Percentiles rank a stretch among this genome's conserved stretches.
These are phyloP conservation scores for Mythimna lalbum DNA, from an alignment of 2,888 invertebrate genomes.

Conservation along the genomic window DNA sequence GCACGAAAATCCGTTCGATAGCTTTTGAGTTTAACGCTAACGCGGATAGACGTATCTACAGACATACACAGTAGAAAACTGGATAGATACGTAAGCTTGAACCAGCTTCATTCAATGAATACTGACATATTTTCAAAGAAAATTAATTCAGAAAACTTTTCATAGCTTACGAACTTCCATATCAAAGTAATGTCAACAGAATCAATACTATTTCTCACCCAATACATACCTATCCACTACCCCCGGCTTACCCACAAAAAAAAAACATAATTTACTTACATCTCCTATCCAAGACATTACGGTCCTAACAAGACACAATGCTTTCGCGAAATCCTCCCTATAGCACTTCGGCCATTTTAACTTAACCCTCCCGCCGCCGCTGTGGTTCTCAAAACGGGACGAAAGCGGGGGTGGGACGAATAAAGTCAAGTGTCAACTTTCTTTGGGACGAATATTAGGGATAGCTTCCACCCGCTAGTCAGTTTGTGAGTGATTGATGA, in stretches of 20 bases:
- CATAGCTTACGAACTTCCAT: not conserved
- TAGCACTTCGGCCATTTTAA: conserved; percentile 69
- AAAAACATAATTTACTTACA: conserved; percentile 89
- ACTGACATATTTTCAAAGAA: not conserved
- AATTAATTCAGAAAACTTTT: not conserved
- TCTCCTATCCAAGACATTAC: conserved; percentile 88
- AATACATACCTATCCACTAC: conserved; percentile 57
- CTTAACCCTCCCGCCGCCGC: conserved; percentile 66
- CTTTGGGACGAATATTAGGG: conserved; percentile 65
- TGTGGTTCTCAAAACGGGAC: conserved; percentile 5
- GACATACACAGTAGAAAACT: too few species aligned
- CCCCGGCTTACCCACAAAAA: conserved; percentile 71
- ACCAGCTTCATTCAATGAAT: too few species aligned
- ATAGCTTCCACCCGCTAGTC: conserved; percentile 78
- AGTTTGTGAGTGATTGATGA: conserved; percentile 88
- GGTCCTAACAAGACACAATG: conserved; percentile 89
- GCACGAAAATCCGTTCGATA: too few species aligned
- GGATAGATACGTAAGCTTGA: too few species aligned
- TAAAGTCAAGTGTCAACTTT: conserved; percentile 75
- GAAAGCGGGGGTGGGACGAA: conserved; percentile 25
- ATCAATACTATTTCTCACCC: not conserved
- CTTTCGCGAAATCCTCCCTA: conserved; percentile 84
- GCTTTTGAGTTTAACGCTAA: too few species aligned
- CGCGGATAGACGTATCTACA: too few species aligned
- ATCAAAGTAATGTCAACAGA: not conserved